Evolutionary conservation across 2,797 vertebrate genomes (phyloP).

Genomic region (Buphagus erythrorhynchus): DNA sequence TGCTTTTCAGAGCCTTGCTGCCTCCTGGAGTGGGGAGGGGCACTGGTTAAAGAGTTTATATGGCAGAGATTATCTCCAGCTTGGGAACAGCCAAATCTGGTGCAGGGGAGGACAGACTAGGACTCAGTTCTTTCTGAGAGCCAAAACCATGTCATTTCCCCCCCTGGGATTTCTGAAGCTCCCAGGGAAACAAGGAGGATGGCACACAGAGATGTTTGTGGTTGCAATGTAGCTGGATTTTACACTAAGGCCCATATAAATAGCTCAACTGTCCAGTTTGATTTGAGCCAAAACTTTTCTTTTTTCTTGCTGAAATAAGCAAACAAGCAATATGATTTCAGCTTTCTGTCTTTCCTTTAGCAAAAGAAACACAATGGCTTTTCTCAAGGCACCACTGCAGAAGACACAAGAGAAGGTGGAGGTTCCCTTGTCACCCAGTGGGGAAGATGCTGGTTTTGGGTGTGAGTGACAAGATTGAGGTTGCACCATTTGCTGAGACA

Average conservation of each 20-base stretch:
- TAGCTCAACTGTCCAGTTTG: neutral
- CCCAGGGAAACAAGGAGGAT: neutral
- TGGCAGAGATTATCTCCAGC: neutral
- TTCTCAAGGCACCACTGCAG: neutral
- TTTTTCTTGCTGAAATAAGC: neutral
- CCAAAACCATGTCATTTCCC: fast-evolving
- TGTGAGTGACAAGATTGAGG: neutral
- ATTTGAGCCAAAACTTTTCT: neutral
- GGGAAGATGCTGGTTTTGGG: neutral
- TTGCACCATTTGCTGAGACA: neutral
- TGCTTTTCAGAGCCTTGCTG: neutral
- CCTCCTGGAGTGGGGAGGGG: neutral
- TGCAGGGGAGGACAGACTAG: neutral
- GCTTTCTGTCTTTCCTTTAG: neutral
- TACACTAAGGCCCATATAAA: neutral
- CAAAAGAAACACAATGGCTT: neutral
- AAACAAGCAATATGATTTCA: neutral
- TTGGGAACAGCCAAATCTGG: neutral
- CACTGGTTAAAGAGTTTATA: neutral
- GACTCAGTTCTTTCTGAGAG: neutral
- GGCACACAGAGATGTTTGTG: neutral
- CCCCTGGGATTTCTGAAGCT: neutral
- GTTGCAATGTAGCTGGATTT: neutral
- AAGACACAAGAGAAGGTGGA: neutral
- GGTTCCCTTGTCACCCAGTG: neutral